Evolutionary conservation across 2,797 vertebrate genomes (phyloP), one percentile per base, ranked within the genome.

Genomic region (Mormyrops attenuatus): DNA sequence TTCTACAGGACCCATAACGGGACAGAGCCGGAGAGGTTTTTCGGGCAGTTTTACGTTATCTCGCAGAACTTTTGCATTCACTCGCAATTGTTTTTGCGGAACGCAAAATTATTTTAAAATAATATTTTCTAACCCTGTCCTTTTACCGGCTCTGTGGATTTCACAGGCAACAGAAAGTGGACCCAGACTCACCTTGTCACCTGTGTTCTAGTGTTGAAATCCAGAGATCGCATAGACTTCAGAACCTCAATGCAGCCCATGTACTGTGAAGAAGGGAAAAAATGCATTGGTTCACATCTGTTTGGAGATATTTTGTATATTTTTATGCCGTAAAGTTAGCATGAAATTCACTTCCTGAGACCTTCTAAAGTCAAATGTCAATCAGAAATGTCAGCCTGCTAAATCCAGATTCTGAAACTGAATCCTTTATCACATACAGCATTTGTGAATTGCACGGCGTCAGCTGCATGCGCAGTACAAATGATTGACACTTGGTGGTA

Each of bases 221-320:
- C 98, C 89, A 99, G 95, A 17, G 98, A 99, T 30, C 98, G 96
- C 98, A 99, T 99, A 17, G 98, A 99, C 89, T 97, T 98, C 87
- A 98, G 92, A 88, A 99, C 98, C 93, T 99, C 98, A 0, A 99
- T 99, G 93, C 98, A 99, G 89, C 98, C 98, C 98, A 99, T 99
- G 93, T 99, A 99, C 98, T 99, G 93, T 20, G 93, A 90, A 89
- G 20, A 90, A 89, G n/a, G 20, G 57, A 13, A 82, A 4, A 88
- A 49, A 6, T 5, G 8, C 47, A 52, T 41, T 38, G 52, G 30
- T 22, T 44, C 66, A 47, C 44, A 17, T 17, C n/a, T 5, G 41
- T n/a, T 88, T 30, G 63, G 26, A 66, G 26, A 30, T 13, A 66
- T 26, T 85, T 26, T 49, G 34, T 38, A 60, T 2, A 84, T 26